phyloP scores from a whole-genome alignment of 2,888 invertebrate species.

The Chesias legatella region DNA sequence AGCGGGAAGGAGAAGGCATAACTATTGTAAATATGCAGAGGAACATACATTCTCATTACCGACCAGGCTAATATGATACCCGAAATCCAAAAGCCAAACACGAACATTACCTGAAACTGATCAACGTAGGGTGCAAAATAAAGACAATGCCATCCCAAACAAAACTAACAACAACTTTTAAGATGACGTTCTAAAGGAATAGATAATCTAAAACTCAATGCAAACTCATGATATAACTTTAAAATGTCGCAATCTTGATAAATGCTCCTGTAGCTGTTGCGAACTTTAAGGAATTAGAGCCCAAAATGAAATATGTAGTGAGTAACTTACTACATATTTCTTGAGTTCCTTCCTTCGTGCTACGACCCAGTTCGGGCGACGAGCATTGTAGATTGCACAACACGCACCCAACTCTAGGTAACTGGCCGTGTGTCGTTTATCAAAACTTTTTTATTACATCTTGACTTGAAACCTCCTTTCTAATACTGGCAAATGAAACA shows the following conservation, averaged over 20 bases:
- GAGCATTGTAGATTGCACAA: not conserved
- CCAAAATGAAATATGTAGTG: slow-evolving; percentile 2
- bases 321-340: not conserved
- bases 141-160: too few relatives aligned
- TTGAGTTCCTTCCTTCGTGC: not conserved
- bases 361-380: not conserved
- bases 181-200: too few relatives aligned
- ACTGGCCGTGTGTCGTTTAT: not conserved
- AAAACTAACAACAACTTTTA: too few relatives aligned
- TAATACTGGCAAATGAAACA: not conserved
- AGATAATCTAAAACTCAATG: slow-evolving; percentile 11
- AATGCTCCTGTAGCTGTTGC: slow-evolving; percentile 4
- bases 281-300: slow-evolving; percentile 11
- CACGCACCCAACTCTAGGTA: not conserved
- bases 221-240: slow-evolving; percentile 3
- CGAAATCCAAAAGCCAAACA: too few relatives aligned
- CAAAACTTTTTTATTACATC: not conserved
- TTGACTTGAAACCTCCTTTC: not conserved
- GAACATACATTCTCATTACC: too few relatives aligned
- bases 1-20: too few relatives aligned
- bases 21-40: too few relatives aligned
- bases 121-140: too few relatives aligned
- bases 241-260: slow-evolving; percentile 4
- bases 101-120: too few relatives aligned
- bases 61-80: too few relatives aligned